Base-by-base conservation (phyloP, 2,888 invertebrate species). In the Masnerella sp. region DNA sequence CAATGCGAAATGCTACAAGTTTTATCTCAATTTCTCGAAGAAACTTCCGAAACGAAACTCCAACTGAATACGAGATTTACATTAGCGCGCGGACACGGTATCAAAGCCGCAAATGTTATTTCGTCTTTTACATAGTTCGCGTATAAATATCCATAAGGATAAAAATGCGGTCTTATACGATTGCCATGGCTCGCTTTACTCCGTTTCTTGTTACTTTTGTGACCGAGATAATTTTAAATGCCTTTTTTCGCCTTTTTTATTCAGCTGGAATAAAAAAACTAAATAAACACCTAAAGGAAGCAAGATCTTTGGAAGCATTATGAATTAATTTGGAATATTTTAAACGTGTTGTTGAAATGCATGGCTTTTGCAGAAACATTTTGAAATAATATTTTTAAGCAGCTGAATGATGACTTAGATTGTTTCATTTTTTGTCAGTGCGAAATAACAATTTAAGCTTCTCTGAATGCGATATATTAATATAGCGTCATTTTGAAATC, bases 11-110 rank as follows among this genome's bases (percentile, higher is more conserved):
- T 20, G 58, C 17, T 36, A 42, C 56, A 71, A 71, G 70, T 71
- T 71, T 64, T 62, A 71, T 64, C 62, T 71, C 64, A 71, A 71
- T 58, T 71, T 58, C 62, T 64, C 51, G 15, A 51, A 64, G 62
- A 62, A 71, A 71, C 62, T 71, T 71, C 49, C 42, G 51, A 64
- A 70, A 70, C 36, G 61, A 62, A 64, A 70, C 62, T 70, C 56
- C 40, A 18, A 34, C 54, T 70, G 62, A 62, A 62, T 62, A 56
- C 70, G 42, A 47, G 70, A 70, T 62, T 70, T 49, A 62, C 62
- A 51, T 64, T 71, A 64, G 62, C 36, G 14, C 49, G 15, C 15
- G 32, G 20, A 47, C 43, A 42, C 25, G 18, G 43, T 56, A 62
- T 45, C 62, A 62, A 56, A 70, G 47, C 56, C 58, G 51, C 61